Conservation (phyloP, 2,888 invertebrate species). For the Sclerodermus sp. region DNA sequence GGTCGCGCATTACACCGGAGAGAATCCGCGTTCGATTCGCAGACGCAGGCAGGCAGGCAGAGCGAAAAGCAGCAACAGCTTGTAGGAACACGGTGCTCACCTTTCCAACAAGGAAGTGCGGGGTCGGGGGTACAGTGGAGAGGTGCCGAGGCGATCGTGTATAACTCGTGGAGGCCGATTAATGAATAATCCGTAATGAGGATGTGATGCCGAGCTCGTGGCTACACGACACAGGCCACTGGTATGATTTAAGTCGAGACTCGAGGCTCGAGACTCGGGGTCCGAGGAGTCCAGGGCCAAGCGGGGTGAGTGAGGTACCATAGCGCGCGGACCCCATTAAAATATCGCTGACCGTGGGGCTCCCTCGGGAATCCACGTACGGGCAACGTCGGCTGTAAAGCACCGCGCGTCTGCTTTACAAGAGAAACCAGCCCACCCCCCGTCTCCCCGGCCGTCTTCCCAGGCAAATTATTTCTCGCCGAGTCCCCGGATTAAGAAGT, state of each 20-base stretch:
- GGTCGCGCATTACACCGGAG: no score
- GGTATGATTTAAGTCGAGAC: neutral
- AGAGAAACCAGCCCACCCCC: conserved; percentile 19
- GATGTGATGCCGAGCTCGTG: conserved; percentile 37
- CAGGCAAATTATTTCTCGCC: conserved; percentile 35
- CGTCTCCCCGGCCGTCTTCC: conserved; percentile 9
- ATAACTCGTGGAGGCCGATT: conserved; percentile 29
- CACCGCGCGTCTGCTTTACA: conserved; percentile 22
- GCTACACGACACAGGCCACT: conserved; percentile 13
- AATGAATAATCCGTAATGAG: conserved; percentile 54
- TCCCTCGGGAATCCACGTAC: conserved; percentile 32
- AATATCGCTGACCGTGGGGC: conserved; percentile 26
- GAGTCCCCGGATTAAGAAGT: conserved; percentile 33
- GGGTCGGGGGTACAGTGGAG: no score
- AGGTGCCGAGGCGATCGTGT: no score
- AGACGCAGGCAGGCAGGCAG: no score
- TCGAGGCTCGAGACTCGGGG: conserved; percentile 1
- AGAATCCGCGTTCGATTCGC: no score
- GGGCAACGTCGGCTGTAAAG: conserved; percentile 36
- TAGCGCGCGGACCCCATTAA: conserved; percentile 25
- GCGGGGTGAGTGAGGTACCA: conserved; percentile 12
- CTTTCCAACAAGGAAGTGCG: no score
- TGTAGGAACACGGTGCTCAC: no score
- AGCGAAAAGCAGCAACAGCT: no score
- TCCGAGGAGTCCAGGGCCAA: conserved; percentile 21